Evolutionary conservation across 2,113 vertebrate species (phyloP).

Genomic region (Mobula hypostoma): DNA sequence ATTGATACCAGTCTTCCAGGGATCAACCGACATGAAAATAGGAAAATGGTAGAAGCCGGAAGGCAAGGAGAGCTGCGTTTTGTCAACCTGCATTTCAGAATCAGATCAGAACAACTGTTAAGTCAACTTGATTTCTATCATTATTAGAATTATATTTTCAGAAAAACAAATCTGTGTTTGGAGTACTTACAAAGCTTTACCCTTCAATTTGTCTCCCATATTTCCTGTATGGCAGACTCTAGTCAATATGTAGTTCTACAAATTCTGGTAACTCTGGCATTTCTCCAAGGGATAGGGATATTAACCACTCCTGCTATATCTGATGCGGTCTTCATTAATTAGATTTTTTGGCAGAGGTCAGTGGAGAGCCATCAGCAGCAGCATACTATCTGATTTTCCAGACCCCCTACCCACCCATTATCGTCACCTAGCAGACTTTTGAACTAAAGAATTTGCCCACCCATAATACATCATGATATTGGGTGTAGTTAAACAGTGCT

Average conservation of each 20-base stretch:
- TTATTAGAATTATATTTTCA: not conserved
- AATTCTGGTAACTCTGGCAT: not conserved
- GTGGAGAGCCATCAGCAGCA: not conserved
- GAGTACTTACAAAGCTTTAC: not conserved
- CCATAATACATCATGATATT: not conserved
- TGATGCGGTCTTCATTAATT: slow-evolving; percentile 4
- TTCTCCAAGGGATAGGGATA: not conserved
- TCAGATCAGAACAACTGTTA: not conserved
- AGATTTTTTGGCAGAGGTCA: slow-evolving; percentile 6
- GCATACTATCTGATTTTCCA: not conserved
- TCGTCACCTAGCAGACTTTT: not conserved
- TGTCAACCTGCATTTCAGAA: not conserved
- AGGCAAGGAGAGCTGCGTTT: not conserved
- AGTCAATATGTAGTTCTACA: not conserved
- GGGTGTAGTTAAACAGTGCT: not conserved
- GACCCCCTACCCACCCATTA: not conserved
- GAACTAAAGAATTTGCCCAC: not conserved
- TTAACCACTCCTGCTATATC: not conserved
- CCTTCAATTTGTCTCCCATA: not conserved
- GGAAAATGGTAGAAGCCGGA: not conserved
- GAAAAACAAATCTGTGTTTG: not conserved
- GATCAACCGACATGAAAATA: slow-evolving; percentile 17
- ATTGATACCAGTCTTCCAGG: slow-evolving; percentile 5
- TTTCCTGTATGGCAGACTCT: not conserved
- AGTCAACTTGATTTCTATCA: slow-evolving; percentile 16